A percentile compares a stretch with the other conserved stretches of the same genome.
Conservation (phyloP, 64 coral and sea anemone genomes). For the Pocillopora damicornis region DNA sequence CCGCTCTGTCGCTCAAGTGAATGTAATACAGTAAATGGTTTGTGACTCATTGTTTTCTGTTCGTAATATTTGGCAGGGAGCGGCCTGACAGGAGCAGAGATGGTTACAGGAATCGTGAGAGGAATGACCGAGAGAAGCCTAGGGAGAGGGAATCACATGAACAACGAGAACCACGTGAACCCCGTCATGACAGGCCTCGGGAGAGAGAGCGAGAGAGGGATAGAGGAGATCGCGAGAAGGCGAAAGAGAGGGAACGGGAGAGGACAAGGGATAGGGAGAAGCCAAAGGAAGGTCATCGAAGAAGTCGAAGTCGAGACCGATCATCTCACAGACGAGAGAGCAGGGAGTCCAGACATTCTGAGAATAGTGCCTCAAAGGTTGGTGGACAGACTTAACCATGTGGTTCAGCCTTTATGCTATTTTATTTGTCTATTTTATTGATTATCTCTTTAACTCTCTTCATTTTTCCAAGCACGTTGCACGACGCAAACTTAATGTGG, state of each 20-base stretch:
- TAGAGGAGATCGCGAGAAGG: conserved; percentile 39
- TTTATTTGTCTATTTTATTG: not conserved
- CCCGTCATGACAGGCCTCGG: conserved; percentile 55
- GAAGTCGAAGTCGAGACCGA: conserved; percentile 43
- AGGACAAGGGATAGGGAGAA: conserved; percentile 28
- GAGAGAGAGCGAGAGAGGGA: conserved; percentile 72
- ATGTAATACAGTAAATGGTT: not conserved
- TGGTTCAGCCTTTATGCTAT: not conserved
- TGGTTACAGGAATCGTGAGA: conserved; percentile 3
- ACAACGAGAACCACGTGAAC: conserved; percentile 33
- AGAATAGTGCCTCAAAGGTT: conserved; percentile 76
- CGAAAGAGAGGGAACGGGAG: conserved; percentile 55
- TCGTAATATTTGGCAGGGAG: not conserved
- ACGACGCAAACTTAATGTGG: no score
- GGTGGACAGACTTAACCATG: not conserved
- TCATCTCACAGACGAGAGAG: conserved; percentile 58
- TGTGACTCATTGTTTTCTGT: not conserved
- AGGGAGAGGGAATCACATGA: conserved; percentile 35
- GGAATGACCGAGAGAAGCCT: conserved; percentile 39
- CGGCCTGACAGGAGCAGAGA: conserved; percentile 11
- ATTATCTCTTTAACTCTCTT: no score
- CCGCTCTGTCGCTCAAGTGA: no score
- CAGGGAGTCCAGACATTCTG: conserved; percentile 71
- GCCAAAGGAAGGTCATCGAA: conserved; percentile 27
- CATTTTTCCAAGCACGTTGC: no score